Evolutionary conservation across 2,888 invertebrate species (phyloP), one percentile per base, ranked within the genome.

Genomic region (Rhogogaster chlorosoma): DNA sequence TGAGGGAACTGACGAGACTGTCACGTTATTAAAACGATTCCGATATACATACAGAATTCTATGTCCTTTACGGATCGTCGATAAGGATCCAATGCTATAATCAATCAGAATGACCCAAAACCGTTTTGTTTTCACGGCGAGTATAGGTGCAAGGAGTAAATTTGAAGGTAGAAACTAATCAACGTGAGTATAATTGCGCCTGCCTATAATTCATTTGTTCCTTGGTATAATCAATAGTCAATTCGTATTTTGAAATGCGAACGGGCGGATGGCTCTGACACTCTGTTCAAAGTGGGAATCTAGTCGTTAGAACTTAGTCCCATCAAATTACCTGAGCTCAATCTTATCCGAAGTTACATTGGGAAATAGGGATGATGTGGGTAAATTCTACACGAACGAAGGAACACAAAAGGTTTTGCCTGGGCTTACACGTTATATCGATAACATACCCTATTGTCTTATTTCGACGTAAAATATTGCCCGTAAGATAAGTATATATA

Each of bases 221-320:
- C 77, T 22, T 18, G 67, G 73, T 73, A 10, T 73, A 77, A 77
- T 77, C 77, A 77, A 77, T 77, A 53, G 77, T 53, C 53, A 32
- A 53, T 77, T 77, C 77, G 49, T 53, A 29, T 49, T 77, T 26
- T 12, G 53, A 77, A 77, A 77, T 77, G 49, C 42, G 67, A 45
- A 42, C 73, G 12, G 73, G 26, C 42, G 22, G 18, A 73, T 45
- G 73, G 73, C 15, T 77, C 32, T n/a, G 53, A 53, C 49, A 77
- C 49, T 53, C 49, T 29, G 77, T 77, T 53, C 18, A 32, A 77
- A 53, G 53, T 49, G 10, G 18, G 53, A 32, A 77, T 42, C n/a
- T 22, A 38, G 49, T 49, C 36, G 26, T 38, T 42, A 12, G 10
- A 77, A 77, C 77, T 77, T 77, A 49, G 67, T 29, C 29, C 77